Conservation (phyloP, 2,797 vertebrate species). For the Crenuchus spilurus region DNA sequence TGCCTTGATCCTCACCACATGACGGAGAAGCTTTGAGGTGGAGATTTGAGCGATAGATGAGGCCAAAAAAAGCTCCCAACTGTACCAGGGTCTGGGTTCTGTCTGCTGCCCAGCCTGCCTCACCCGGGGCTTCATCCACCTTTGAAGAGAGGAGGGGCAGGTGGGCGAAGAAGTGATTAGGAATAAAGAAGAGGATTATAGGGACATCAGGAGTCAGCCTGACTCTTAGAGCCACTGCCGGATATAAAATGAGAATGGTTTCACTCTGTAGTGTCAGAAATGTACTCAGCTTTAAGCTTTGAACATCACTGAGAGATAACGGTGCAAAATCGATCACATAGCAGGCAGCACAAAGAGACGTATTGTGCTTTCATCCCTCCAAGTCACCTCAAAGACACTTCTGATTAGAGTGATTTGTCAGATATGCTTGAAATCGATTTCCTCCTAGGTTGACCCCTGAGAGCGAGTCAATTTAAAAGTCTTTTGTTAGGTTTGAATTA, state of each 20-base stretch:
- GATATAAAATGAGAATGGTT: slow-evolving; percentile 21
- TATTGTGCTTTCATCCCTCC: slow-evolving; percentile 10
- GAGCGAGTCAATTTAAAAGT: slow-evolving; percentile 14
- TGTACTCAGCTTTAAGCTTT: slow-evolving; percentile 21
- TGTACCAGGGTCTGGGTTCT: slow-evolving; percentile 18
- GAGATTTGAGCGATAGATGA: slow-evolving; percentile 6
- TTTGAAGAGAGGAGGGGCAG: slow-evolving; percentile 37
- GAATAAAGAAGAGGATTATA: slow-evolving; percentile 14
- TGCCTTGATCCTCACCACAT: slow-evolving; percentile 38
- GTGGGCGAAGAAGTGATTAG: slow-evolving; percentile 10
- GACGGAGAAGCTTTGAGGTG: slow-evolving; percentile 15
- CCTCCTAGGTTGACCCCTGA: neutral
- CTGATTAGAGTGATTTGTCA: slow-evolving; percentile 34
- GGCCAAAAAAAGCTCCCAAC: slow-evolving; percentile 23
- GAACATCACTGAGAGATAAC: slow-evolving; percentile 33
- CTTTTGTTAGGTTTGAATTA: slow-evolving; percentile 14
- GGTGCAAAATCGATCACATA: slow-evolving; percentile 27
- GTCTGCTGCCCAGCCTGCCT: slow-evolving; percentile 17
- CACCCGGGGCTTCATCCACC: slow-evolving; percentile 22
- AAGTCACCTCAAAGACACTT: slow-evolving; percentile 32
- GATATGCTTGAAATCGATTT: slow-evolving; percentile 35
- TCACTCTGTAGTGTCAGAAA: slow-evolving; percentile 9
- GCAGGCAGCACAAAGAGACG: slow-evolving; percentile 6
- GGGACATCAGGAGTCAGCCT: slow-evolving; percentile 9
- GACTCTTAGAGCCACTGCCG: neutral